Percentiles rank a stretch among this genome's conserved stretches.
Conservation (phyloP, 2,888 invertebrate species). For the Leucophenga maculata region DNA sequence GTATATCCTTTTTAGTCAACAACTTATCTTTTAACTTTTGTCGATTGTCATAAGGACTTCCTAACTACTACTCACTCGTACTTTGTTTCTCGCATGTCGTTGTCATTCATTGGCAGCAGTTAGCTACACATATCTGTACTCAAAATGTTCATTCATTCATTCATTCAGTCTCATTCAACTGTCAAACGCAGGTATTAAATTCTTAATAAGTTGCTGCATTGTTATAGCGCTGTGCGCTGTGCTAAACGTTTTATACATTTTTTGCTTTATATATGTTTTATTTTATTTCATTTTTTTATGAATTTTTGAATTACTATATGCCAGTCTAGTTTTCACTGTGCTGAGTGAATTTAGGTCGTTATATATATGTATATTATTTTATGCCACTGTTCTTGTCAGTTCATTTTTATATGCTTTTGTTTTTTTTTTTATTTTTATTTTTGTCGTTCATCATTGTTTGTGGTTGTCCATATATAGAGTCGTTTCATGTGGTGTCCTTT, state of each 20-base stretch:
- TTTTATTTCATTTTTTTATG: not conserved
- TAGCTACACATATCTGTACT: not conserved
- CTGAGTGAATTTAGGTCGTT: not conserved
- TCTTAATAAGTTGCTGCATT: conserved; percentile 48
- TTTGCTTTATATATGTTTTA: conserved; percentile 17
- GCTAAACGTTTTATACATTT: too few relatives aligned
- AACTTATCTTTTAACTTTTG: conserved; percentile 39
- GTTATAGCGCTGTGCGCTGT: not conserved
- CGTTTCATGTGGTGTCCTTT: conserved; percentile 35
- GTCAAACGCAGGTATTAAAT: conserved; percentile 67
- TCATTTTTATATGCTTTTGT: not conserved
- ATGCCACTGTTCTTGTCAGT: not conserved
- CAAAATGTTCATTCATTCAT: conserved; percentile 38
- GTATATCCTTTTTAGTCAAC: conserved; percentile 48
- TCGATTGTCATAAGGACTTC: conserved; percentile 27
- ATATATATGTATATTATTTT: not conserved
- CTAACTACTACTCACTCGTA: not conserved
- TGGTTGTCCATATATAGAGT: not conserved
- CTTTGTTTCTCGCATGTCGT: not conserved
- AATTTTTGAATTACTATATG: not conserved
- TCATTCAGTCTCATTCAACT: conserved; percentile 57
- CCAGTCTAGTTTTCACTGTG: not conserved
- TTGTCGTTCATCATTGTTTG: not conserved
- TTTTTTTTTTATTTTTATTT: not conserved
- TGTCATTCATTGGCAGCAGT: conserved; percentile 5